Evolutionary conservation across 2,888 invertebrate species (phyloP), one percentile per base, ranked within the genome.

Genomic region (Amiota communis): DNA sequence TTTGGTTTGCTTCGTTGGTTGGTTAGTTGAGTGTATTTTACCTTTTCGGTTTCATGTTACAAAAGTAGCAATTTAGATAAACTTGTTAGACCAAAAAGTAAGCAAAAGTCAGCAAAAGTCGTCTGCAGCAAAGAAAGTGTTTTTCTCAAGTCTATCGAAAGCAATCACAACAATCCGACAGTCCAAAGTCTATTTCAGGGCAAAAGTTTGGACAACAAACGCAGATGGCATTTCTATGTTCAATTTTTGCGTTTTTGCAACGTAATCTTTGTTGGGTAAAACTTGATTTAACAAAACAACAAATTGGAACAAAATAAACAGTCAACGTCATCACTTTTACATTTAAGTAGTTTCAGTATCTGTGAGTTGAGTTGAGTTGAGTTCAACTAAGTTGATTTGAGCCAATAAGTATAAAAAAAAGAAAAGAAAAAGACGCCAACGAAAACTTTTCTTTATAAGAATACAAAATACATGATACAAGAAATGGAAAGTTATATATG

Each of bases 41-140:
- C 59, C 59, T 59, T 59, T 59, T 59, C 36, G 59, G 59, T 59
- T 59, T 59, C 20, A 17, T 59, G 20, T 20, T 8, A 59, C 59
- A 59, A 59, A 75, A 78, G 76, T 75, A 79, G 80, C 82, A 82
- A 82, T 82, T 85, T 82, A 84, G 82, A 82, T 82, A 80, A 82
- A 82, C 85, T 85, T 82, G 84, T 84, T 81, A 11, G 59, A 20
- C 59, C 11, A 20, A 59, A 59, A 17, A 15, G 20, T 20, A 20
- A 59, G 23, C 59, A 15, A 59, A 20, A 59, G 6, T 51, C 13
- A 51, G 13, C 53, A 51, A 51, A 51, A 51, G n/a, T 1, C n/a
- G 6, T 0, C 2, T 2, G 12, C 13, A 51, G 53, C 53, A 51
- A 4, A 51, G 53, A n/a, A 12, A n/a, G n/a, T 51, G 12, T 51